phyloP scores from a whole-genome alignment of 1,140 invertebrate genomes.

The Sitodiplosis mosellana region DNA sequence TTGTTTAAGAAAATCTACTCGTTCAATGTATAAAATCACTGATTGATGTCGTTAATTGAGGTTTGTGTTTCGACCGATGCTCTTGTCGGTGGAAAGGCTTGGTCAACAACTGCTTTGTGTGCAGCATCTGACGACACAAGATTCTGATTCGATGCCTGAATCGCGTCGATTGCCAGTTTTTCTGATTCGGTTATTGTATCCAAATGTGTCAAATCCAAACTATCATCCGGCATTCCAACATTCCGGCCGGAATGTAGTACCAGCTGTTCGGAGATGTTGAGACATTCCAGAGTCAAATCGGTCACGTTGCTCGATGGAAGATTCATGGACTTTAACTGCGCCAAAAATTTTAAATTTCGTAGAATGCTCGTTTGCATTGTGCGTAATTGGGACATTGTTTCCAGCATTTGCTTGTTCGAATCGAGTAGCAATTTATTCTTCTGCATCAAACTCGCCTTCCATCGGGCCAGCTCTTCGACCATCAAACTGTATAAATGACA shows the following conservation, averaged over 20 bases:
- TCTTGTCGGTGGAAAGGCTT: slow-evolving; percentile 7
- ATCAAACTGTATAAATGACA: slow-evolving; percentile 42
- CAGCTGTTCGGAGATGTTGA: slow-evolving; percentile 20
- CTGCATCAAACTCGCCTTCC: slow-evolving; percentile 60
- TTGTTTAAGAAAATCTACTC: no score
- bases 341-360: slow-evolving; percentile 32
- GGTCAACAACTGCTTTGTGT: slow-evolving; percentile 19
- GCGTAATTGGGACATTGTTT: slow-evolving; percentile 49
- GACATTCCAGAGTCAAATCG: slow-evolving; percentile 23
- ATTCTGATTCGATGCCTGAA: slow-evolving; percentile 20
- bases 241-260: slow-evolving; percentile 20
- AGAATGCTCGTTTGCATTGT: slow-evolving; percentile 51
- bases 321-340: slow-evolving; percentile 17
- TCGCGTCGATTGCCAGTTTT: slow-evolving; percentile 21
- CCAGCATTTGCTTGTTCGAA: slow-evolving; percentile 49
- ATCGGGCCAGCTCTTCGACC: slow-evolving; percentile 72
- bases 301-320: slow-evolving; percentile 25
- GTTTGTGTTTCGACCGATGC: no score
- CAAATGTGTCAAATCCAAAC: slow-evolving; percentile 13
- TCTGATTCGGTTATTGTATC: slow-evolving; percentile 21
- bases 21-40: no score
- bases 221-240: slow-evolving; percentile 20
- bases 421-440: slow-evolving; percentile 58
- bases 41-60: no score
- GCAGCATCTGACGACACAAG: slow-evolving; percentile 23